Evolutionary conservation across 2,888 invertebrate species (phyloP).

Genomic region (Chelonus formosanus): DNA sequence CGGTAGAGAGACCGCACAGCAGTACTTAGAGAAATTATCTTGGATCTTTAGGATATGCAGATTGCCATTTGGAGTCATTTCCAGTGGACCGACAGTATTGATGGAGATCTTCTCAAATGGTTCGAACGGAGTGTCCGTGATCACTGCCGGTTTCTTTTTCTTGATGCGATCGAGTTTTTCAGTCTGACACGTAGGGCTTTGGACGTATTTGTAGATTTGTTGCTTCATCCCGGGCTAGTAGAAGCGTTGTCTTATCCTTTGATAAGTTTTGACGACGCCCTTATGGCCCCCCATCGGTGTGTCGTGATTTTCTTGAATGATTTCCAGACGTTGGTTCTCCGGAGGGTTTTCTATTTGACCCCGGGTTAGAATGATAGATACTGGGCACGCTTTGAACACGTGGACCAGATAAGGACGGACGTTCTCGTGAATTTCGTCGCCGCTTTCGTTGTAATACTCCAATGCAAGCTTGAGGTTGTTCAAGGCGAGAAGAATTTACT

Average conservation of each 20-base stretch:
- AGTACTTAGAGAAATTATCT: slow-evolving; percentile 31
- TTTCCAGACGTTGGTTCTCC: slow-evolving; percentile 10
- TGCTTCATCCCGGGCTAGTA: neutral
- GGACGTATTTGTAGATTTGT: slow-evolving; percentile 23
- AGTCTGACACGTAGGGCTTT: slow-evolving; percentile 30
- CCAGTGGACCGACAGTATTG: slow-evolving; percentile 34
- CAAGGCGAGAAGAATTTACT: neutral
- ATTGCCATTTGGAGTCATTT: slow-evolving; percentile 23
- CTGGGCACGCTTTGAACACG: neutral
- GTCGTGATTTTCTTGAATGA: slow-evolving; percentile 35
- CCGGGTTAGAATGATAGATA: slow-evolving; percentile 14
- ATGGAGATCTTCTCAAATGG: slow-evolving; percentile 37
- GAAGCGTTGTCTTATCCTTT: slow-evolving; percentile 30
- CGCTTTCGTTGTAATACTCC: neutral
- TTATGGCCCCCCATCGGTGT: slow-evolving; percentile 40
- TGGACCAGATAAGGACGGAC: no score
- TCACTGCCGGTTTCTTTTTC: no score
- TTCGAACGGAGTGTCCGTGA: slow-evolving; percentile 25
- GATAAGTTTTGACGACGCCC: slow-evolving; percentile 40
- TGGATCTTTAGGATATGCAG: slow-evolving; percentile 29
- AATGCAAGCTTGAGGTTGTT: neutral
- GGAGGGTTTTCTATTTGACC: slow-evolving; percentile 19
- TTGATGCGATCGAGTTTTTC: slow-evolving; percentile 29
- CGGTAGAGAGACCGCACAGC: slow-evolving; percentile 16
- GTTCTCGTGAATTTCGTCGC: no score